These are phyloP conservation scores for Nineta flava DNA, from an alignment of 2,888 invertebrate genomes.

Conservation along the genomic window DNA sequence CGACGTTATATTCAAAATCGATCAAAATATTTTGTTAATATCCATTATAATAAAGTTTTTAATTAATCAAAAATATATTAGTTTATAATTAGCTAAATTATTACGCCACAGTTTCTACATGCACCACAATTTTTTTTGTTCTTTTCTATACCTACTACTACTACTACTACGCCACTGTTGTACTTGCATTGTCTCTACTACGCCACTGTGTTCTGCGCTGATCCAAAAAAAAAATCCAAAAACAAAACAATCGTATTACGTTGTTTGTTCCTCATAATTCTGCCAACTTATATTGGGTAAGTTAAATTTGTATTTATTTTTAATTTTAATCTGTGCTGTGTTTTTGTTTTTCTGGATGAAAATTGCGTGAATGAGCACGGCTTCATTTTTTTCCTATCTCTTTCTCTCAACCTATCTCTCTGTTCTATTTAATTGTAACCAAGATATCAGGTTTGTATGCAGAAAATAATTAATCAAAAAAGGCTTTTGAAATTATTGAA, in stretches of 20 bases:
- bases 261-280: too few species aligned
- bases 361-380: neutral
- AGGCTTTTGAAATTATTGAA: too few species aligned
- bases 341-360: neutral
- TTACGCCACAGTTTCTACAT: slow-evolving; percentile 27
- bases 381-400: neutral
- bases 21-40: neutral
- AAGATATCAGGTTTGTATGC: too few species aligned
- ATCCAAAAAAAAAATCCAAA: neutral
- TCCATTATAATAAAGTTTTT: neutral
- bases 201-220: slow-evolving; percentile 8
- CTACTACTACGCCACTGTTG: slow-evolving; percentile 24
- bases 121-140: slow-evolving; percentile 29
- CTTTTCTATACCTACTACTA: slow-evolving; percentile 30
- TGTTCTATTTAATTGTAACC: too few species aligned
- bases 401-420: too few species aligned
- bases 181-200: slow-evolving; percentile 22
- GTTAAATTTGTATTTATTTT: neutral
- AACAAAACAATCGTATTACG: neutral
- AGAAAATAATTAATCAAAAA: too few species aligned
- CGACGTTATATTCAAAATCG: too few species aligned
- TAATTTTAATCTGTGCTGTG: neutral
- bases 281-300: neutral
- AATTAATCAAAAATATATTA: neutral
- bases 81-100: slow-evolving; percentile 1